Conservation (phyloP, 2,797 vertebrate genomes). For the Nannoperca obscura region DNA sequence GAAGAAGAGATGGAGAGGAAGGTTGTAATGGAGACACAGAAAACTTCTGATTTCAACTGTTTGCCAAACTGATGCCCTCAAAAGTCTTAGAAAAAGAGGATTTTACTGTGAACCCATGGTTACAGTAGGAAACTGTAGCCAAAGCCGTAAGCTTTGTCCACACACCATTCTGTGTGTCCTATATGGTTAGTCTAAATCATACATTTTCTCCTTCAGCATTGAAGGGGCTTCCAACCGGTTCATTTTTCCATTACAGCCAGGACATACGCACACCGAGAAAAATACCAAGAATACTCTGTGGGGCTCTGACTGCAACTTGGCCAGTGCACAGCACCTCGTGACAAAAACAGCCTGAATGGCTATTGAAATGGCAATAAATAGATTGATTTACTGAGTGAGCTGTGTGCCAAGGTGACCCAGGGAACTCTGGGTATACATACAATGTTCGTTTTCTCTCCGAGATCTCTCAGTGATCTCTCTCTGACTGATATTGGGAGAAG, state of each 20-base stretch:
- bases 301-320: conserved; percentile 26
- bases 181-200: neutral
- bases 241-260: conserved; percentile 22
- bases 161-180: neutral
- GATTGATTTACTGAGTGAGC: conserved; percentile 67
- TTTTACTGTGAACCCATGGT: neutral
- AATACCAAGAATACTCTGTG: conserved; percentile 17
- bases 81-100: neutral
- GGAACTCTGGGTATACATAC: conserved; percentile 62
- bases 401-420: conserved; percentile 76
- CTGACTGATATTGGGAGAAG: conserved; percentile 70
- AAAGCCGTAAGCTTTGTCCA: neutral
- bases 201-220: neutral
- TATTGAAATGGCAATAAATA: conserved; percentile 75
- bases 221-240: neutral
- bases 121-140: neutral
- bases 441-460: conserved; percentile 51
- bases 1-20: neutral
- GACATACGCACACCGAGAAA: conserved; percentile 22
- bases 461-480: conserved; percentile 55
- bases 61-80: conserved; percentile 2
- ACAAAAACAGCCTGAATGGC: conserved; percentile 62
- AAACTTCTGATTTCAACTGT: neutral
- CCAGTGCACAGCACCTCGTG: conserved; percentile 37
- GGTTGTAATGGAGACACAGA: neutral